phyloP scores from a whole-genome alignment of 2,113 vertebrate genomes.

The Turdus rufiventris region DNA sequence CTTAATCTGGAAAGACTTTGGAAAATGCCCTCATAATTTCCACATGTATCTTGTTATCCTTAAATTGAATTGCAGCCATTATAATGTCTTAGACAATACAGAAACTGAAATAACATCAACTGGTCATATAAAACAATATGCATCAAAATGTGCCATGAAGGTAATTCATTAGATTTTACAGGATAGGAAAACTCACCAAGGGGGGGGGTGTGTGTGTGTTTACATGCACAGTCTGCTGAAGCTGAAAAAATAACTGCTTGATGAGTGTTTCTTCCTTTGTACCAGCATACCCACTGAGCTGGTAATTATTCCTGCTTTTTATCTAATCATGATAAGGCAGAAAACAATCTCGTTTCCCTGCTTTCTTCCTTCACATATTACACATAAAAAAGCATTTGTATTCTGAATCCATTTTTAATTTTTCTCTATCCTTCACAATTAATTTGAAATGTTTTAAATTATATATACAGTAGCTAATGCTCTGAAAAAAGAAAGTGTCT shows the following conservation, averaged over 20 bases:
- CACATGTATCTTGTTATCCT: conserved; percentile 47
- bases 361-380: background rate
- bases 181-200: conserved; percentile 30
- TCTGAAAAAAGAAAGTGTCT: background rate
- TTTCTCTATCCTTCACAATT: background rate
- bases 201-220: background rate
- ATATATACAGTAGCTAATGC: background rate
- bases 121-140: conserved; percentile 3
- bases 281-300: conserved; percentile 53
- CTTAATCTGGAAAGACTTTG: conserved; percentile 52
- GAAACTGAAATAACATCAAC: conserved; percentile 15
- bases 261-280: conserved; percentile 51
- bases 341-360: conserved; percentile 10
- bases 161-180: conserved; percentile 51
- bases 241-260: conserved; percentile 52
- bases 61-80: conserved; percentile 56
- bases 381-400: background rate
- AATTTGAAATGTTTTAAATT: background rate
- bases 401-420: background rate
- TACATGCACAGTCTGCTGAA: conserved; percentile 4
- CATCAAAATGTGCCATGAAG: conserved; percentile 15
- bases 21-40: conserved; percentile 52
- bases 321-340: conserved; percentile 49
- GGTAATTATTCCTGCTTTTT: conserved; percentile 67
- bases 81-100: conserved; percentile 3